Percentiles rank a stretch among this genome's conserved stretches.
These are phyloP conservation scores for Anguilla marmorata DNA, from an alignment of 2,797 vertebrate species.

Conservation along the genomic window DNA sequence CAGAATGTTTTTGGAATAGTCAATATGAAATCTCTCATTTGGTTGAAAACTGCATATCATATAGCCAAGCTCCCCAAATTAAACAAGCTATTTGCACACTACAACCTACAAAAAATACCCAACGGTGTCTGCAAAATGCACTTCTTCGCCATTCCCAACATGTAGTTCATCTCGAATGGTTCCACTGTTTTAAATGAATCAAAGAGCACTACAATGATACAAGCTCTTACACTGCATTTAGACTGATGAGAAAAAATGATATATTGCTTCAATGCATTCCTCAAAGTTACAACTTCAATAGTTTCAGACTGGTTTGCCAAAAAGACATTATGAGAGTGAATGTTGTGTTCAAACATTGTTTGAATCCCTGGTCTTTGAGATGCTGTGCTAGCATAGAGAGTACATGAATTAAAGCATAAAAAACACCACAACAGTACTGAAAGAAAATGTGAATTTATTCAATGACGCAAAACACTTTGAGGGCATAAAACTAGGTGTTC, in stretches of 20 bases:
- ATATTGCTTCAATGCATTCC: background rate
- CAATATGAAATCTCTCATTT: background rate
- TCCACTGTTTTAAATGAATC: background rate
- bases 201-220: background rate
- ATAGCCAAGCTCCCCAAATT: background rate
- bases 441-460: conserved; percentile 83
- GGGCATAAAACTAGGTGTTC: conserved; percentile 66
- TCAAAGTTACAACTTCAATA: background rate
- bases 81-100: background rate
- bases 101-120: background rate
- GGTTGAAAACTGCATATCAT: background rate
- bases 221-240: background rate
- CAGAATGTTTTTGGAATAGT: background rate
- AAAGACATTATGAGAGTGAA: background rate
- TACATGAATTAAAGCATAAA: background rate
- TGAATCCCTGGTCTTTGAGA: background rate
- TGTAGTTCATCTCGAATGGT: background rate
- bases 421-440: conserved; percentile 52
- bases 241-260: background rate
- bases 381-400: background rate
- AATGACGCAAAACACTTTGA: conserved; percentile 72
- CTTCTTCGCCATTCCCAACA: background rate
- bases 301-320: background rate
- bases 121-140: background rate
- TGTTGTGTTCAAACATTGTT: background rate